Base-by-base conservation (phyloP, 2,797 vertebrate genomes). In the Apogon talboti region DNA sequence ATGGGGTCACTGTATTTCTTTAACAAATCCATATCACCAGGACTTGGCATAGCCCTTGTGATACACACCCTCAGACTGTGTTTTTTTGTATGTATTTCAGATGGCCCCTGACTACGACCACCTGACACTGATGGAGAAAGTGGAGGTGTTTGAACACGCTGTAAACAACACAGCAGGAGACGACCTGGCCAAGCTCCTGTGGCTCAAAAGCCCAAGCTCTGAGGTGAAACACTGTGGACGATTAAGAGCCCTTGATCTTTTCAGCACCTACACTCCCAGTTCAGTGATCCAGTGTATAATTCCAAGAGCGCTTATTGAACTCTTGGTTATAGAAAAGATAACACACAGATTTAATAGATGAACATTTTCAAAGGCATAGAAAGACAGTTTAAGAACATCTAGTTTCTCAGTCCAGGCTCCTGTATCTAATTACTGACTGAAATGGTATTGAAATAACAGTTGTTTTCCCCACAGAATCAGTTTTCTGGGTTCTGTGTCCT, bases 61-160 rank as follows among this genome's bases (percentile, higher is more conserved):
- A 28, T 6, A 28, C 24, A 28, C 24, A 28, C 24, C 24, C 24
- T 28, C 24, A 30, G 33, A 35, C 33, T 35, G 33, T 14, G 21
- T 13, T 12, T 10, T 42, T 12, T 7, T 54, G 11, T 14, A 6
- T 71, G 52, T 43, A 2, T 62, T 83, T 44, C 76, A 99, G 98
- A 99, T 99, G 98, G 98, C 98, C 52, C 98, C 98, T 0, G 98
- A 99, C 92, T 99, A 99, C 1, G 98, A 99, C 81, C 98, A 99
- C 88, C 90, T 99, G 81, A 99, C 98, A 0, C 93, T 99, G 83
- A 98, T 99, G 98, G 98, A 99, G 93, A 99, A 99, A 82, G 98
- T 99, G 15, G 98, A 99, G 87, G 98, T 99, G 76, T 99, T 99
- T 60, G 98, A 99, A 61, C 98, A 99, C 0, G 98, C 98, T 0